Conservation (phyloP, 2,797 vertebrate genomes). For the Pipistrellus kuhlii region DNA sequence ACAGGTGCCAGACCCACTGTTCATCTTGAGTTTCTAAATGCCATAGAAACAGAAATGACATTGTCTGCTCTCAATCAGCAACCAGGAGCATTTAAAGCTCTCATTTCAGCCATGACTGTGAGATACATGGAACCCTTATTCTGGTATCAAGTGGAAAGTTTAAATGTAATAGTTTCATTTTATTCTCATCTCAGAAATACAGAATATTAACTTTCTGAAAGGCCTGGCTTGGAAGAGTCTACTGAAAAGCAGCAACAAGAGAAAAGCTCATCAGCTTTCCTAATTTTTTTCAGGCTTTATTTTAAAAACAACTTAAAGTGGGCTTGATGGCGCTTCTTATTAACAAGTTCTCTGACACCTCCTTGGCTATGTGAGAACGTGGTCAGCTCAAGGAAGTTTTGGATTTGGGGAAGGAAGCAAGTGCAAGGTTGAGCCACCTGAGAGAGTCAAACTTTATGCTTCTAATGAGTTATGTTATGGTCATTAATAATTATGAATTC, state of each 20-base stretch:
- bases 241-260: background rate
- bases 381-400: background rate
- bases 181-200: background rate
- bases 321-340: background rate
- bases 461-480: background rate
- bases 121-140: background rate
- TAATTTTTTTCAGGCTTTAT: background rate
- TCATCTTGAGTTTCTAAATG: background rate
- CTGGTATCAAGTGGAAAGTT: background rate
- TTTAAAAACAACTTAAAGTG: background rate
- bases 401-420: background rate
- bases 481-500: background rate
- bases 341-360: background rate
- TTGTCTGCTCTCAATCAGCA: background rate
- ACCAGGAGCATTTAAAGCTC: background rate
- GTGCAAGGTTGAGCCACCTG: background rate
- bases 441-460: background rate
- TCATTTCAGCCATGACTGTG: background rate
- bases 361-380: background rate
- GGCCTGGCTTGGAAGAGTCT: background rate
- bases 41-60: conserved; percentile 39
- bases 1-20: no score
- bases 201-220: background rate
- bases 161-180: background rate
- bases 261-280: background rate